These are phyloP conservation scores for Calameuta pallipes DNA, from an alignment of 2,888 invertebrate genomes.

Conservation along the genomic window DNA sequence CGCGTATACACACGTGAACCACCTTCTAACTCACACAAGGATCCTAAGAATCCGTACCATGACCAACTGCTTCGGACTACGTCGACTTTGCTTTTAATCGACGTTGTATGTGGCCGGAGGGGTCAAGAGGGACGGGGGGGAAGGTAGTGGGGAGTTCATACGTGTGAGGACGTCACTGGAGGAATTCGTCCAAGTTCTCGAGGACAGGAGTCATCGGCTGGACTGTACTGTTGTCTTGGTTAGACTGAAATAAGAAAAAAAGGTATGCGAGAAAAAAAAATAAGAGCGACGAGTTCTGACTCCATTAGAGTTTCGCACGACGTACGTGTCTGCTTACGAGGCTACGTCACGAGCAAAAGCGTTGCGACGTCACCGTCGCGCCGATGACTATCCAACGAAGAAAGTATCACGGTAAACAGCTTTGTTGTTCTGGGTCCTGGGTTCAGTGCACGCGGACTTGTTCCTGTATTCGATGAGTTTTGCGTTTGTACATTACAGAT, in stretches of 20 bases:
- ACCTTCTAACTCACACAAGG: neutral
- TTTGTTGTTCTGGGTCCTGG: conserved; percentile 53
- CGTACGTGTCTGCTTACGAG: neutral
- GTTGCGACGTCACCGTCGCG: conserved; percentile 2
- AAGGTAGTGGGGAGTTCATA: neutral
- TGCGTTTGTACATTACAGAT: neutral
- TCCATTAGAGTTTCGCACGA: neutral
- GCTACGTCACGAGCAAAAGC: neutral
- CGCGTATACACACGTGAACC: neutral
- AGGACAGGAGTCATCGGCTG: neutral
- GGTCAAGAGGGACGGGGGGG: neutral
- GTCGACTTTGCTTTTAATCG: neutral
- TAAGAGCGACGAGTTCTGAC: neutral
- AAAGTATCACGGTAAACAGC: conserved; percentile 56
- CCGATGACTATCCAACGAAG: conserved; percentile 22
- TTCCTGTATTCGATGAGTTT: neutral
- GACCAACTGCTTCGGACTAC: neutral
- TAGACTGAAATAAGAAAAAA: neutral
- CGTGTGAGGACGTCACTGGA: neutral
- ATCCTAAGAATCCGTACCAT: neutral
- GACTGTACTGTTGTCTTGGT: neutral
- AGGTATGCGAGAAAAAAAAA: neutral
- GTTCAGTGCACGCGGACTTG: conserved; percentile 24
- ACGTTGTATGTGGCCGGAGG: neutral
- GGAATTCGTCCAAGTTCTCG: neutral